These are phyloP conservation scores for Tetragonula clypearis DNA, from an alignment of 1,140 invertebrate species.

Conservation along the genomic window DNA sequence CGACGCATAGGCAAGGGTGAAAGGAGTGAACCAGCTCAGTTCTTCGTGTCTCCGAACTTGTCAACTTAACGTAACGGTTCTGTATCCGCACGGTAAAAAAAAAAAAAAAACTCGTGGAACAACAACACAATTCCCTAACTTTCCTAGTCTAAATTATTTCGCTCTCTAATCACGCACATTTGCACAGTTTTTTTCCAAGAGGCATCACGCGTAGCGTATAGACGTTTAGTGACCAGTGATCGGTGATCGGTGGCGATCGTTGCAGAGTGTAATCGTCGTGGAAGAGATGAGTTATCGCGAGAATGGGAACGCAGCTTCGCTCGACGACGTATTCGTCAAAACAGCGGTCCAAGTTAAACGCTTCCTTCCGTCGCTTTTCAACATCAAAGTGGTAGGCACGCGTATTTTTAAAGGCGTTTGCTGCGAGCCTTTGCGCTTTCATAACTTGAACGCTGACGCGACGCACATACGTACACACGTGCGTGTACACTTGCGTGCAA, in stretches of 20 bases:
- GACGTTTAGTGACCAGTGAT: constrained; percentile 1
- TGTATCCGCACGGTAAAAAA: not conserved
- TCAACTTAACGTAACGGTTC: constrained; percentile 48
- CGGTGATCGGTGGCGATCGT: not conserved
- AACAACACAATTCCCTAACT: not conserved
- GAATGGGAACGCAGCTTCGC: constrained; percentile 29
- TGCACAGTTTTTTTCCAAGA: too few relatives aligned
- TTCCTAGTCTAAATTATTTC: not conserved
- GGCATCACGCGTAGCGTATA: not conserved
- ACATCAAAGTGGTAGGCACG: constrained; percentile 82
- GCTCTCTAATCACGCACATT: not conserved
- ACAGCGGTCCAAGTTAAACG: constrained; percentile 77
- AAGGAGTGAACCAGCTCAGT: constrained; percentile 27
- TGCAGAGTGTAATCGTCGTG: constrained; percentile 27
- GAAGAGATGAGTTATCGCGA: constrained; percentile 56
- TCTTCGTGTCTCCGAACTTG: constrained; percentile 37
- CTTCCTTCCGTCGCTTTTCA: constrained; percentile 79
- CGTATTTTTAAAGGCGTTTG: not conserved
- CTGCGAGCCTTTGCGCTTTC: too few relatives aligned
- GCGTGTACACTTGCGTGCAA: too few relatives aligned
- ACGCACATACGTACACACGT: not conserved
- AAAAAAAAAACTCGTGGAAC: not conserved
- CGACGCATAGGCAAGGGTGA: constrained; percentile 45
- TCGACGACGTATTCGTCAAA: constrained; percentile 77
- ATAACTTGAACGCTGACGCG: not conserved